phyloP scores from a whole-genome alignment of 35 echinoderm and acorn worm species.

The Hemicentrotus pulcherrimus region DNA sequence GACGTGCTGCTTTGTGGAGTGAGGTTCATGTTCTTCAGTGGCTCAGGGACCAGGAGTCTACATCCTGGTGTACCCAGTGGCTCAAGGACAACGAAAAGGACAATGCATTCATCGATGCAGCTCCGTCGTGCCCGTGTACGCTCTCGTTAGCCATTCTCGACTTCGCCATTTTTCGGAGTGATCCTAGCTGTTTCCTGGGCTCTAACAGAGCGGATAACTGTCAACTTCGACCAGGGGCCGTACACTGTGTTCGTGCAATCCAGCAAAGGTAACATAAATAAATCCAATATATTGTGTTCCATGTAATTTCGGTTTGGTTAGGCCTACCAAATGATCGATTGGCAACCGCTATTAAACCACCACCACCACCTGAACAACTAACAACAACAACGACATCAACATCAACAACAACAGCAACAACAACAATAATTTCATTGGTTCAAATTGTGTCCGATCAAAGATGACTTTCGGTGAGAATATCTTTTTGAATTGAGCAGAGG shows the following conservation, averaged over 20 bases:
- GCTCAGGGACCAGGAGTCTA: not conserved
- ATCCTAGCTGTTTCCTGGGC: conserved; percentile 16
- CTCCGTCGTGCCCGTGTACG: conserved; percentile 44
- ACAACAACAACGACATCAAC: no score
- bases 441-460: no score
- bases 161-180: not conserved
- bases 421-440: no score
- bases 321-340: no score
- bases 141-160: conserved; percentile 21
- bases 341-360: no score
- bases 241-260: conserved; percentile 43
- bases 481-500: no score
- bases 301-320: no score
- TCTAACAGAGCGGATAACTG: conserved; percentile 33
- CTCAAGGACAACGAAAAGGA: not conserved
- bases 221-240: not conserved
- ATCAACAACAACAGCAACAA: no score
- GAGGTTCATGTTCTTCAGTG: conserved; percentile 44
- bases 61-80: not conserved
- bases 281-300: not conserved
- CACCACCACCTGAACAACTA: no score
- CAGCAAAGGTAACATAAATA: conserved; percentile 25
- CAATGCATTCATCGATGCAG: not conserved
- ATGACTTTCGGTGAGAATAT: no score
- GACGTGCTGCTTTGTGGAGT: conserved; percentile 24